phyloP scores from a whole-genome alignment of 1,140 invertebrate species.

The Eufriesea mexicana region DNA sequence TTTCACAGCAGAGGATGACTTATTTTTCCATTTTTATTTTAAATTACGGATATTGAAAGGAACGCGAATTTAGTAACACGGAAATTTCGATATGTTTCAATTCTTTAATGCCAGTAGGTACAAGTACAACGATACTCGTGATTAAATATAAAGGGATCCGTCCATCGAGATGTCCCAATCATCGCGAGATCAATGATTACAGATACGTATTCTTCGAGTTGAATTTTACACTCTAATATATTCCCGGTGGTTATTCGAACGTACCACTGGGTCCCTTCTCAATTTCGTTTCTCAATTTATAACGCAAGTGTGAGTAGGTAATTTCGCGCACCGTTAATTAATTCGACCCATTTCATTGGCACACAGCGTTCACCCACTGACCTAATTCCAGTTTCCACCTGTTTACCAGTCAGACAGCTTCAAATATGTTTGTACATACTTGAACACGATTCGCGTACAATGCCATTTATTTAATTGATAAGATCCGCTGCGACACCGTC shows the following conservation, averaged over 20 bases:
- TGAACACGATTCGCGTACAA: neutral
- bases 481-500: neutral
- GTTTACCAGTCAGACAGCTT: neutral
- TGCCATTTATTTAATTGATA: constrained; percentile 8
- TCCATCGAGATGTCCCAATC: neutral
- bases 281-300: constrained; percentile 25
- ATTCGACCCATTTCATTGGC: constrained; percentile 41
- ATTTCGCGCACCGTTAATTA: constrained; percentile 45
- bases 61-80: too few relatives aligned
- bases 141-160: neutral
- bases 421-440: constrained; percentile 12
- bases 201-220: neutral
- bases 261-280: neutral
- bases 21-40: too few relatives aligned
- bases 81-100: neutral
- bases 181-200: neutral
- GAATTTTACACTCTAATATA: constrained; percentile 4
- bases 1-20: too few relatives aligned
- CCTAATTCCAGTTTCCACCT: constrained; percentile 34
- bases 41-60: too few relatives aligned
- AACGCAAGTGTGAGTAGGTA: neutral
- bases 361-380: constrained; percentile 31
- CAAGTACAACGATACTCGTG: neutral
- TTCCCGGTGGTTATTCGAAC: neutral
- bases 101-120: neutral